Evolutionary conservation across 2,797 vertebrate species (phyloP), one percentile per base, ranked within the genome.

Genomic region (Characodon lateralis): DNA sequence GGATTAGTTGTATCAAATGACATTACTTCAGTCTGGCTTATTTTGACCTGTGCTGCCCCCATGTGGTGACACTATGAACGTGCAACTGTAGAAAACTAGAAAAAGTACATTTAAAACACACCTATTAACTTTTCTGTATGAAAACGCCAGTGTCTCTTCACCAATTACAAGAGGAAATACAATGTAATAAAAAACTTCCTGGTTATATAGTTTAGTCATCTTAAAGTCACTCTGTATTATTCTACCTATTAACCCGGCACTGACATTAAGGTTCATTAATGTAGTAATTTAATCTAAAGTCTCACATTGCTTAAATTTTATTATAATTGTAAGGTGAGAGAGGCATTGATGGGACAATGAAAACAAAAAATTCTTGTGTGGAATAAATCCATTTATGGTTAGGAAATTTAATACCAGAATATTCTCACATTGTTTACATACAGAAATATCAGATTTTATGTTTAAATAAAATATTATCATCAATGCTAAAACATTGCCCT

Each of bases 11-110:
- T 35, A 35, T 35, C 35, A 35, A 35, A 35, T 35, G 35, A 46
- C 43, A 7, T 46, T 46, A 46, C 43, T 46, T 46, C 43, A 41
- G 63, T 66, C 35, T 66, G 35, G 9, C 31, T 46, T 46, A 24
- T 53, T 5, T 24, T 43, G 4, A 55, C 50, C 28, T 74, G 31
- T 71, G 77, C 66, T 78, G 85, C 89, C 90, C 84, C 66, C 88
- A 5, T 80, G 86, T 90, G 91, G 90, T 13, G 78, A 3, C 7
- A 14, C 8, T 10, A 5, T 2, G 13, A 18, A 8, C 2, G n/a
- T 73, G 50, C 71, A 56, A 35, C n/a, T 31, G 5, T n/a, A 20
- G 31, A 35, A 39, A 59, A 8, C 20, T 2, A 18, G 6, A 26
- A 43, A 9, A 46, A 26, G 31, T 31, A 31, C 14, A 31, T 59